Evolutionary conservation across 2,797 vertebrate species (phyloP), one percentile per base, ranked within the genome.

Genomic region (Periophthalmus magnuspinnatus): DNA sequence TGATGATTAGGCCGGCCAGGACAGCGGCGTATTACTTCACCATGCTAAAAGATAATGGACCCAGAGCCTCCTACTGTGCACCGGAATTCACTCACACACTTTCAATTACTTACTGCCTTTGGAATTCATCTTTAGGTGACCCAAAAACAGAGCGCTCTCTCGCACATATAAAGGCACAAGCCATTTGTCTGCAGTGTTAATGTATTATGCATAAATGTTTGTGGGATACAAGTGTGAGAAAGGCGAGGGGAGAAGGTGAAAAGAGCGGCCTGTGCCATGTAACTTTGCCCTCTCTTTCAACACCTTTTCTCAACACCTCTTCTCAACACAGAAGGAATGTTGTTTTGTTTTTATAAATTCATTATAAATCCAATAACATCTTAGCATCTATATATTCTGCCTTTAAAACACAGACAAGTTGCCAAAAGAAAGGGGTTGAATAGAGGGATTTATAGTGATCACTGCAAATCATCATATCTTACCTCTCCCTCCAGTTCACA

Each of bases 61-160:
- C 81, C 32, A 36, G 34, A 84, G 83, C 77, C 87, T 83, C 91
- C 88, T 77, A 80, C 89, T 84, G 85, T 79, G 89, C 79, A 69
- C 68, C 73, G 70, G 82, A 88, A 91, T 90, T 72, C 84, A 84
- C 85, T 87, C 88, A 83, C 84, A 88, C 81, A 87, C 61, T 45
- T 86, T 89, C 91, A 91, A 93, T 93, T 93, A 91, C 84, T 75
- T 93, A 91, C 84, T 75, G 81, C 77, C 85, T 78, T 80, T 84
- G 82, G 88, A 80, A 91, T 92, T 86, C 77, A 89, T 91, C 89
- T 88, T 63, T 45, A 77, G 72, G 78, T 88, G 88, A 90, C 89
- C 89, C 81, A 84, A 87, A 91, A 78, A 71, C 79, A 78, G 70
- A 78, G 54, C 36, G 58, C 76, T 80, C 74, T 65, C 80, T 78